Base-by-base conservation (phyloP, 2,888 invertebrate genomes). In the Erebia aethiops region DNA sequence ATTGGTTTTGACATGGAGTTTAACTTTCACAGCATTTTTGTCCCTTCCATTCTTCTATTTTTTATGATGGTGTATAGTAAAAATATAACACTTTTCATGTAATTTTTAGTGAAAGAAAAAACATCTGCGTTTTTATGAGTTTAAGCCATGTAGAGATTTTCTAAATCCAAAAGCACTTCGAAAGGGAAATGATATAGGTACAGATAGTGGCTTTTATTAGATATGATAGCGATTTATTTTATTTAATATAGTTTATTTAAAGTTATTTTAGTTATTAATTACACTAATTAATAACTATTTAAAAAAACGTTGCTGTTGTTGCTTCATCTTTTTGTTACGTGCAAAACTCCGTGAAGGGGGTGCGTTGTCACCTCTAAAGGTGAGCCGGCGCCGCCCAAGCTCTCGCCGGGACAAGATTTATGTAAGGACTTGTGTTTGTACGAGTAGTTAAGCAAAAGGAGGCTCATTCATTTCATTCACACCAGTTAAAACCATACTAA, bases 371-470 rank as follows among this genome's bases (percentile, higher is more conserved):
- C 86, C 86, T 86, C 76, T 75, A 75, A 83, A 90, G 90, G 89
- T 87, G 85, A 88, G 84, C 75, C 81, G 86, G 86, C 87, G 86
- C 86, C 87, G 82, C 81, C 81, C 82, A 86, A 88, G 86, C 86
- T 87, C 81, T 83, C 87, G 82, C 83, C 80, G 84, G 84, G 89
- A 89, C 88, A 92, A 93, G 92, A 93, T 93, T 93, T 93, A 93
- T 93, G 91, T 89, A 87, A 88, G 89, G 91, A 93, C 90, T 93
- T 92, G 92, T 90, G 90, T 93, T 93, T 92, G 89, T 87, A 88
- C 85, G 87, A 89, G 87, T 89, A 92, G 92, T 93, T 91, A 91
- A 88, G 87, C 85, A 85, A 83, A 80, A 83, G 78, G 79, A 78
- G 80, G 81, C 90, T 93, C 92, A 92, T 92, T 89, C 85, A 84